Percentiles rank a stretch among this genome's conserved stretches.
These are phyloP conservation scores for Natator depressus DNA, from an alignment of 2,113 vertebrate species.

Conservation along the genomic window DNA sequence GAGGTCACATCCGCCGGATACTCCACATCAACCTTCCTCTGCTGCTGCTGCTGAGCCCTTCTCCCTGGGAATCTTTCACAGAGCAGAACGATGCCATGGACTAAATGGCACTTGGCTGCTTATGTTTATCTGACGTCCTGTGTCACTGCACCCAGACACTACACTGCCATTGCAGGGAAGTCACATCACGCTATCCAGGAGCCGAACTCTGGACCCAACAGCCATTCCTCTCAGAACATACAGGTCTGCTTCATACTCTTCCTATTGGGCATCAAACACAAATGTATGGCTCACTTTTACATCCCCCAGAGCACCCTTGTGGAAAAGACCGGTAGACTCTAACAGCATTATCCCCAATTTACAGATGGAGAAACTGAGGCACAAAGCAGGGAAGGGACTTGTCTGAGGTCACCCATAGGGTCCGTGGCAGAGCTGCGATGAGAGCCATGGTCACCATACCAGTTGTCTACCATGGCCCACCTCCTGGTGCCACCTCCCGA, in stretches of 20 bases:
- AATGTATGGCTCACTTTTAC: background rate
- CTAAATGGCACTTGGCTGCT: background rate
- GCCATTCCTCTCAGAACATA: background rate
- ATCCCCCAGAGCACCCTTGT: rapidly evolving
- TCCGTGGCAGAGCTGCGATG: background rate
- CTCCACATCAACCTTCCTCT: background rate
- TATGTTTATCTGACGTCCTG: background rate
- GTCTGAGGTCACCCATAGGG: background rate
- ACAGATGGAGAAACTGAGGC: background rate
- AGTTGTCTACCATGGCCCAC: background rate
- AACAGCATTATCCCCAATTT: background rate
- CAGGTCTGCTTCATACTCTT: background rate
- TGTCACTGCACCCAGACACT: background rate
- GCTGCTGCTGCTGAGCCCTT: background rate
- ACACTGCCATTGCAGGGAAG: background rate
- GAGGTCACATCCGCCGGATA: background rate
- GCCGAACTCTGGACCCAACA: background rate
- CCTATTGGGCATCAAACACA: background rate
- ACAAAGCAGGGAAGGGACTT: rapidly evolving
- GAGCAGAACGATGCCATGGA: background rate
- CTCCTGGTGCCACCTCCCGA: background rate
- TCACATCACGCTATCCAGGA: background rate
- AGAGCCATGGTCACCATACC: rapidly evolving
- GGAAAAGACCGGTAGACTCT: background rate
- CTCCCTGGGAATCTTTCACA: background rate